These are phyloP conservation scores for Petrolisthes manimaculis DNA, from an alignment of 2,888 invertebrate genomes.

Conservation along the genomic window DNA sequence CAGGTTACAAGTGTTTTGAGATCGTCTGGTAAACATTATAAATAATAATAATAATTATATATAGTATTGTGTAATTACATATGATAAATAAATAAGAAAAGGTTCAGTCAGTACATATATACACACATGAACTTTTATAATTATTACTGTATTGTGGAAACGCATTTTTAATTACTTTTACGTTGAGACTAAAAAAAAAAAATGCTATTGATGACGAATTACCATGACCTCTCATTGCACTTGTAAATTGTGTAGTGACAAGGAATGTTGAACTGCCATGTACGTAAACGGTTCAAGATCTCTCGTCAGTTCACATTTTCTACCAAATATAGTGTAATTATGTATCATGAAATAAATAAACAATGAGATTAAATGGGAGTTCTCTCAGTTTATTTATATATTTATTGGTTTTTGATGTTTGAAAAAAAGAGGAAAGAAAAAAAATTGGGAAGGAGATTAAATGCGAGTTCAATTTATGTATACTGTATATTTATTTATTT, in stretches of 20 bases:
- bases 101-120: neutral
- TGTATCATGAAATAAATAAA: conserved; percentile 63
- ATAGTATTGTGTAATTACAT: conserved; percentile 4
- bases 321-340: conserved; percentile 64
- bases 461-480: neutral
- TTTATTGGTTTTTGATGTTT: neutral
- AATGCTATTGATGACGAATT: neutral
- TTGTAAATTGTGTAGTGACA: conserved; percentile 62
- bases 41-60: conserved; percentile 4
- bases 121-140: neutral
- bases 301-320: conserved; percentile 62
- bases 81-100: neutral
- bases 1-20: conserved; percentile 59
- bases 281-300: conserved; percentile 45
- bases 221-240: conserved; percentile 46
- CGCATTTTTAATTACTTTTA: conserved; percentile 18
- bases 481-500: neutral
- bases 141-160: neutral
- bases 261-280: conserved; percentile 53
- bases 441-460: too few relatives aligned
- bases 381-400: neutral
- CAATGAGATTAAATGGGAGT: conserved; percentile 45
- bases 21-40: conserved; percentile 36
- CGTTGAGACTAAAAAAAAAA: neutral
- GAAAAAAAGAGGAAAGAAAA: too few relatives aligned